phyloP scores from a whole-genome alignment of 2,797 vertebrate species.

The Gymnothorax reevesii region DNA sequence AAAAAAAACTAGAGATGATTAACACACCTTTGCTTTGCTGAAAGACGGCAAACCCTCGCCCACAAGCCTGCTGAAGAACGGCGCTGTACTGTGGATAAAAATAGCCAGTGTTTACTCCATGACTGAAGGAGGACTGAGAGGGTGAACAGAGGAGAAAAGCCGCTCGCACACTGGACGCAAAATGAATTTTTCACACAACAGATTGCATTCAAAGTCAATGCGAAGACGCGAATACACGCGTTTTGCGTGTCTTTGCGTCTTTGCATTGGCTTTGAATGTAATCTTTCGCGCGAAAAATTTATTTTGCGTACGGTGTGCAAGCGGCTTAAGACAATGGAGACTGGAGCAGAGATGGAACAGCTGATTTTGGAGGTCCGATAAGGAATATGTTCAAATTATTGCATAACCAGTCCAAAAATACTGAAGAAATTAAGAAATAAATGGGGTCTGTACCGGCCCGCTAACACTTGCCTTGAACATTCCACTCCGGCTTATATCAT shows the following conservation, averaged over 20 bases:
- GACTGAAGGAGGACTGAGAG: slow-evolving; percentile 17
- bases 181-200: no score
- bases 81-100: neutral
- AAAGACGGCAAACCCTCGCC: neutral
- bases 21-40: neutral
- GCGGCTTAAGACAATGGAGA: neutral
- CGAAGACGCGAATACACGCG: no score
- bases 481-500: neutral
- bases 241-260: no score
- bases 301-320: no score
- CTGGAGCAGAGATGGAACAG: neutral
- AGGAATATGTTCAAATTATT: neutral
- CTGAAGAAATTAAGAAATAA: neutral
- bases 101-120: neutral
- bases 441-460: no score
- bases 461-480: neutral
- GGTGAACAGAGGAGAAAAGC: neutral
- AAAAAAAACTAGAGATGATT: neutral
- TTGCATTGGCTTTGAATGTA: no score
- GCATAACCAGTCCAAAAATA: neutral
- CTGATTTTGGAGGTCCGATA: slow-evolving; percentile 1
- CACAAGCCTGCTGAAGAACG: neutral
- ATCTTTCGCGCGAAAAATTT: no score
- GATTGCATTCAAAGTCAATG: no score
- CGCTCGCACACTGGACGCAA: no score